Conservation (phyloP, 2,888 invertebrate genomes). For the Melieria omissa region DNA sequence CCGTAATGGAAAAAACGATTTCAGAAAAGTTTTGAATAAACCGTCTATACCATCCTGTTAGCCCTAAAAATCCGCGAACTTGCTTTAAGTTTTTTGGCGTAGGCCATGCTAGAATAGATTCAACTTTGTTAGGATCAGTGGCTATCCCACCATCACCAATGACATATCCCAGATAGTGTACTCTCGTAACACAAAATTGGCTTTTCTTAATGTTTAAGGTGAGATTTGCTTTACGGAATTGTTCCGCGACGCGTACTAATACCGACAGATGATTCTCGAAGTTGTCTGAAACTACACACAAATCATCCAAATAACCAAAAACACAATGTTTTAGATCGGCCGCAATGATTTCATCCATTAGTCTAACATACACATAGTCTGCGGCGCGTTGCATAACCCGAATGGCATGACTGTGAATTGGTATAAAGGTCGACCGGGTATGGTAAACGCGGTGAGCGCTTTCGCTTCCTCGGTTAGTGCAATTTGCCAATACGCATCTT, state of each 20-base stretch:
- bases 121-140: conserved; percentile 36
- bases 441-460: conserved; percentile 4
- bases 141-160: conserved; percentile 38
- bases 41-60: conserved; percentile 46
- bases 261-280: conserved; percentile 28
- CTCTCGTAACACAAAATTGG: conserved; percentile 37
- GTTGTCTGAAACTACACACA: conserved; percentile 34
- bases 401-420: background rate
- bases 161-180: conserved; percentile 40
- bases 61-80: conserved; percentile 44
- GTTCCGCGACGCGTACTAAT: conserved; percentile 19
- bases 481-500: conserved; percentile 40
- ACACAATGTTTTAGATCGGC: conserved; percentile 31
- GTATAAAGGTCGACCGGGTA: background rate
- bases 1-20: too few relatives aligned
- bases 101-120: conserved; percentile 38
- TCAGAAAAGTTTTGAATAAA: conserved; percentile 43
- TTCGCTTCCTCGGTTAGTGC: conserved; percentile 33
- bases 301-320: conserved; percentile 40
- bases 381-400: background rate
- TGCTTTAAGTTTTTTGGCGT: conserved; percentile 41
- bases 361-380: conserved; percentile 10
- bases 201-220: conserved; percentile 42
- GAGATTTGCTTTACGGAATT: conserved; percentile 26
- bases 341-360: conserved; percentile 12